phyloP scores from a whole-genome alignment of 2,797 vertebrate genomes.

The Acrossocheilus fasciatus region DNA sequence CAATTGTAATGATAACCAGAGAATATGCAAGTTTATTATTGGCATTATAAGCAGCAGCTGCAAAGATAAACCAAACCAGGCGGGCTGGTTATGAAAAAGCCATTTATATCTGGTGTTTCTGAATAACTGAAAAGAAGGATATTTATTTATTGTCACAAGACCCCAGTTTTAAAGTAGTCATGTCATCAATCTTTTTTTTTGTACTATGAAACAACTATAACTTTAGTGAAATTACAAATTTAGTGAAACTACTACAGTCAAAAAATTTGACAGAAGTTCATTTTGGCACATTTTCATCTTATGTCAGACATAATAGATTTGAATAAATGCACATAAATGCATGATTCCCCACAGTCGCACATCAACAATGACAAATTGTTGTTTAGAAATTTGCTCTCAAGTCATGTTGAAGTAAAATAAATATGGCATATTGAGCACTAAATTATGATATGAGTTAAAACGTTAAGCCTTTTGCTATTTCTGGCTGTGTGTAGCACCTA shows the following conservation, averaged over 20 bases:
- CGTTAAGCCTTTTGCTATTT: not conserved
- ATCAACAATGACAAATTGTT: not conserved
- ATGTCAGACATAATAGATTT: not conserved
- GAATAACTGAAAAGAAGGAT: conserved; percentile 31
- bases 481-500: not conserved
- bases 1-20: conserved; percentile 34
- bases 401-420: not conserved
- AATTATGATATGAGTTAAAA: not conserved
- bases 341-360: not conserved
- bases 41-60: conserved; percentile 39
- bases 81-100: conserved; percentile 3
- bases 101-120: conserved; percentile 23
- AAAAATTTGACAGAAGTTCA: not conserved
- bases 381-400: not conserved
- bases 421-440: not conserved
- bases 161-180: not conserved
- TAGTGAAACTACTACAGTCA: not conserved
- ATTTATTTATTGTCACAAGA: conserved; percentile 7
- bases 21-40: conserved; percentile 40
- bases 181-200: not conserved
- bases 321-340: not conserved
- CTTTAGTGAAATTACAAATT: not conserved
- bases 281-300: too few relatives aligned
- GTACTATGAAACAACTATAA: not conserved
- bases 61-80: conserved; percentile 20